These are phyloP conservation scores for Pomacea canaliculata DNA, from an alignment of 2,888 invertebrate genomes.

Conservation along the genomic window DNA sequence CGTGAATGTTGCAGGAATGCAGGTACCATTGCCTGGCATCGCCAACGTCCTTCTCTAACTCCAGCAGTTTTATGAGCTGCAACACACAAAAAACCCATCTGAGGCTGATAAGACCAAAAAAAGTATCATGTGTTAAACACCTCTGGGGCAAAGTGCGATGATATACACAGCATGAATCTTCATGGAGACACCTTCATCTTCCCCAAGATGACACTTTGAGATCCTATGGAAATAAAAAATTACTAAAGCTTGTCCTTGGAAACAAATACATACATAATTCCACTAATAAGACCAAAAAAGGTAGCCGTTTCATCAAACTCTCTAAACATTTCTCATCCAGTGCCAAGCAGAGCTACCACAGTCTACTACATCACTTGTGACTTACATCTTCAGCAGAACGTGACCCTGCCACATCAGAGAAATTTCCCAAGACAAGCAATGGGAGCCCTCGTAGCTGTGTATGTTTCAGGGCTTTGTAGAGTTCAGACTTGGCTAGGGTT, in stretches of 20 bases:
- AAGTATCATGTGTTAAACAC: too few species aligned
- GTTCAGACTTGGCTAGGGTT: constrained; percentile 44
- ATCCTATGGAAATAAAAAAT: neutral
- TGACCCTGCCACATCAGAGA: constrained; percentile 58
- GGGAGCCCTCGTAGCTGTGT: constrained; percentile 56
- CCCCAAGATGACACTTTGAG: neutral
- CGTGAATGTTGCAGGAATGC: constrained; percentile 45
- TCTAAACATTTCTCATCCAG: too few species aligned
- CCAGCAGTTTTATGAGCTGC: constrained; percentile 47
- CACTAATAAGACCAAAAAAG: too few species aligned
- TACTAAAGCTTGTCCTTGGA: neutral
- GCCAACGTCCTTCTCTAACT: constrained; percentile 40
- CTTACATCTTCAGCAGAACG: constrained; percentile 54
- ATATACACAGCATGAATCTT: too few species aligned
- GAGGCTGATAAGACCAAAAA: neutral
- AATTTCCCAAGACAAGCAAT: constrained; percentile 61
- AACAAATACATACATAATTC: too few species aligned
- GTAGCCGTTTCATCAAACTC: too few species aligned
- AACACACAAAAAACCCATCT: neutral
- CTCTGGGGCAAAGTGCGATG: too few species aligned
- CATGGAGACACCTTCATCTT: neutral
- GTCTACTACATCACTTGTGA: neutral
- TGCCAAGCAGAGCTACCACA: too few species aligned
- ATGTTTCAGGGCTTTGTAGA: constrained; percentile 55
- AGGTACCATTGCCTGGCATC: constrained; percentile 45